phyloP scores from a whole-genome alignment of 2,888 invertebrate species.

The Ametastegia equiseti region DNA sequence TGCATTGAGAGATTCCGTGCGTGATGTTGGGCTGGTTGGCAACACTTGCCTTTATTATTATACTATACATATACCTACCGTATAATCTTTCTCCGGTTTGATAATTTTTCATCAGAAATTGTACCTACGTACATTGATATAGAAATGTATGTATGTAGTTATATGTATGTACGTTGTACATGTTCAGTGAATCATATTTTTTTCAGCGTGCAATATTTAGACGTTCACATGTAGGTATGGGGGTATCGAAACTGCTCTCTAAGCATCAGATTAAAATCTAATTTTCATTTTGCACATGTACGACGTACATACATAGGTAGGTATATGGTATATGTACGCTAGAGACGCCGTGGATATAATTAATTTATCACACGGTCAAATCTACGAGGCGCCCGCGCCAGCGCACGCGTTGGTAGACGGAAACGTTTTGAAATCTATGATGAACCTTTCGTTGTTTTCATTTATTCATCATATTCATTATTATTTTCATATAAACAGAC shows the following conservation, averaged over 20 bases:
- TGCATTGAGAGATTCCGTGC: constrained; percentile 25
- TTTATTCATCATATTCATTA: constrained; percentile 2
- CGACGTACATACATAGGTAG: too few species aligned
- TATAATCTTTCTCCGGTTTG: not conserved
- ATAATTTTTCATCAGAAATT: not conserved
- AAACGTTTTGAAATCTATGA: constrained; percentile 35
- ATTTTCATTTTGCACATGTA: not conserved
- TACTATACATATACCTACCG: too few species aligned
- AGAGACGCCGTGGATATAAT: not conserved
- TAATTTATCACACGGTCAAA: constrained; percentile 44
- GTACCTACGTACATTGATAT: not conserved
- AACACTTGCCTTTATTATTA: not conserved
- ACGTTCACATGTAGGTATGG: not conserved
- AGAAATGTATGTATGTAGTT: too few species aligned
- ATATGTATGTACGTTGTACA: too few species aligned
- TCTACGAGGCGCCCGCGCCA: constrained; percentile 24
- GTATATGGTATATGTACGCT: not conserved
- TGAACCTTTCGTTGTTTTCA: not conserved
- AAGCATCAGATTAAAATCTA: constrained; percentile 1
- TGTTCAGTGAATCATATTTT: not conserved
- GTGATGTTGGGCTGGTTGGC: not conserved
- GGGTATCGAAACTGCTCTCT: not conserved
- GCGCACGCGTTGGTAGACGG: not conserved
- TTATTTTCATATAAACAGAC: not conserved
- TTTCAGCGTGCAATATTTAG: not conserved